These are phyloP conservation scores for Psittacula cyanocephala DNA, from an alignment of 2,113 vertebrate genomes.

Conservation along the genomic window DNA sequence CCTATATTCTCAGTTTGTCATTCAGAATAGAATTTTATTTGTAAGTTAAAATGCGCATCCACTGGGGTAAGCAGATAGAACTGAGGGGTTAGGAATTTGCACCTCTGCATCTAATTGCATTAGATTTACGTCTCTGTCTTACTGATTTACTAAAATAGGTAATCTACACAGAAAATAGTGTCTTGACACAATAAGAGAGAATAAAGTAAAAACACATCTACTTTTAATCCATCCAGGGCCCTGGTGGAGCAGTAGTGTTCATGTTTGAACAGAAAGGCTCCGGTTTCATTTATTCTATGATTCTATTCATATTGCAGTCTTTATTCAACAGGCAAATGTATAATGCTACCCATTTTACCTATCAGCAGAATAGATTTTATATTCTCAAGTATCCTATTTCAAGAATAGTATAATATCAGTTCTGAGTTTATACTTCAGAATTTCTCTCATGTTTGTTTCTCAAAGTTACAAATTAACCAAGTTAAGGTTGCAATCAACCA, in stretches of 20 bases:
- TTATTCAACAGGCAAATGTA: neutral
- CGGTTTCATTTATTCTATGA: neutral
- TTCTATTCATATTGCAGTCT: neutral
- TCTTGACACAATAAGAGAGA: constrained; percentile 31
- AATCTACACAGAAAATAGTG: constrained; percentile 45
- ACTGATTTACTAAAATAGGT: constrained; percentile 35
- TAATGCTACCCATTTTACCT: neutral
- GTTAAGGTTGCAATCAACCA: neutral
- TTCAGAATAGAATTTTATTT: constrained; percentile 31
- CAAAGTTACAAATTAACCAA: neutral
- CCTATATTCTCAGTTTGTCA: neutral
- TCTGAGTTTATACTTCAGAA: neutral
- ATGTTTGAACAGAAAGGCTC: neutral
- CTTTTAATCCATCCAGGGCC: constrained; percentile 36
- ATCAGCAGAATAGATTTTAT: neutral
- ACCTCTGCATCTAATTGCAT: constrained; percentile 54
- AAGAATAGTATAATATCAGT: neutral
- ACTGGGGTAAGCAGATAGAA: constrained; percentile 10
- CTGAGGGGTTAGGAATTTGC: constrained; percentile 43
- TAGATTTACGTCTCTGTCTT: constrained; percentile 51
- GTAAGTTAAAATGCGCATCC: neutral
- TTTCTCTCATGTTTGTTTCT: neutral
- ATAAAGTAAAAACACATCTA: constrained; percentile 25
- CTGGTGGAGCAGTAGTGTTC: neutral
- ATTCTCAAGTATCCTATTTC: neutral